These are phyloP conservation scores for Cyrtodaria siliqua DNA, from an alignment of 2,888 invertebrate species.

Conservation along the genomic window DNA sequence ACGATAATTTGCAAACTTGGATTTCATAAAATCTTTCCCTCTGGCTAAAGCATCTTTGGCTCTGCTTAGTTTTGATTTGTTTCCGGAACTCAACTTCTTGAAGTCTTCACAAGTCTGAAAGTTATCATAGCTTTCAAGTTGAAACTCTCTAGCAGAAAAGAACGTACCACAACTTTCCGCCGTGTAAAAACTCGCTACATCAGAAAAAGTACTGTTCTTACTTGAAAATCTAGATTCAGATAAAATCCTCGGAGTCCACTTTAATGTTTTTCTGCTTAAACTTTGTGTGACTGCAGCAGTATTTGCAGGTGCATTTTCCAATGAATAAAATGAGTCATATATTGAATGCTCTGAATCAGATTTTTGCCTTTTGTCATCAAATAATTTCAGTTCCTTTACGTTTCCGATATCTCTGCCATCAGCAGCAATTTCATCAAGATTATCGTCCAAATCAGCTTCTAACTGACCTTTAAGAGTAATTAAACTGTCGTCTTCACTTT, in stretches of 20 bases:
- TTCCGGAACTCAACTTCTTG: conserved; percentile 4
- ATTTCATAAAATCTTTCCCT: conserved; percentile 55
- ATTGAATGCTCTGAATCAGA: conserved; percentile 43
- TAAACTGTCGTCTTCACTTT: not conserved
- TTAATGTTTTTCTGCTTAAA: conserved; percentile 28
- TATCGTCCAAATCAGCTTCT: not conserved
- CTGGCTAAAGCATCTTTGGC: conserved; percentile 51
- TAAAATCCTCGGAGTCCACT: conserved; percentile 51
- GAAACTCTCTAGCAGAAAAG: conserved; percentile 48
- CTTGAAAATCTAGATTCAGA: conserved; percentile 40
- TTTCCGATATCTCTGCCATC: not conserved
- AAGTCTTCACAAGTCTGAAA: conserved; percentile 61
- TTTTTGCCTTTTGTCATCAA: conserved; percentile 1
- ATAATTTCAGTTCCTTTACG: conserved; percentile 6
- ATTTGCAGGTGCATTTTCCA: conserved; percentile 29
- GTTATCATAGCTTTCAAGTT: conserved; percentile 55
- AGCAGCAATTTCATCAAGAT: not conserved
- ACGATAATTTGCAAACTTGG: conserved; percentile 49
- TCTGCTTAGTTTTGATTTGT: conserved; percentile 44
- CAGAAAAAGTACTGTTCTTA: conserved; percentile 40
- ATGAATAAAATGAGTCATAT: conserved; percentile 50
- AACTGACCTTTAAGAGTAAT: not conserved
- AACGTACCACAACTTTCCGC: conserved; percentile 56
- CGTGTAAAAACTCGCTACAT: conserved; percentile 50
- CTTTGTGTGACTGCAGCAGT: conserved; percentile 17